Base-by-base conservation (phyloP, 1,140 invertebrate genomes). In the Bombus vancouverensis region DNA sequence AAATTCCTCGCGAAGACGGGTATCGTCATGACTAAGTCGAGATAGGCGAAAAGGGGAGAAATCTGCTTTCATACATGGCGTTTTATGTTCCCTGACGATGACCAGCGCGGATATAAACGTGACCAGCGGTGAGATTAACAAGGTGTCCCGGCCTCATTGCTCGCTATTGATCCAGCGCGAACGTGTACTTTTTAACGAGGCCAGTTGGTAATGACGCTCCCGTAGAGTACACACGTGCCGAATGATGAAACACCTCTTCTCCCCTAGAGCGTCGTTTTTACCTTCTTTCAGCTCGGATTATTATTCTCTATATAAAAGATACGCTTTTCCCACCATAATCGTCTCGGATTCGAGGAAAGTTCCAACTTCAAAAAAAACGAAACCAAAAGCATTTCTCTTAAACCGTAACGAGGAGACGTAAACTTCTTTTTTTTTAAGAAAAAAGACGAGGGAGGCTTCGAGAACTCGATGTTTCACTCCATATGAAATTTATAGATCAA, bases 71-170 rank as follows among this genome's bases (percentile, higher is more conserved):
- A 83, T 88, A 72, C 28, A 22, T 25, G 53, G 37, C 68, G 72
- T 32, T 80, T 70, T 73, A 57, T 81, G 84, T 47, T 62, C 66
- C 53, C 18, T n/a, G 32, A 32, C 47, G 86, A 90, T 87, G 85
- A 80, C 74, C 78, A 73, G 57, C 53, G 25, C 59, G 81, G 81
- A 85, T 87, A 71, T 88, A 85, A 79, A 90, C 88, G 88, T 89
- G 88, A 87, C 89, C 78, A 65, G 72, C 72, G 72, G 32, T 57
- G 74, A 89, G 82, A 89, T 90, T 87, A 90, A 89, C 88, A 83
- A 89, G 88, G 22, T 89, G 86, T 76, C 73, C 66, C 72, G 62
- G 53, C 42, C 85, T 80, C 85, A 87, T 84, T 78, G 88, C 39
- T 47, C 68, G 62, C 57, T 83, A 89, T 89, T 81, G 85, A 90